phyloP scores from a whole-genome alignment of 2,113 vertebrate genomes.

The Pituophis catenifer region DNA sequence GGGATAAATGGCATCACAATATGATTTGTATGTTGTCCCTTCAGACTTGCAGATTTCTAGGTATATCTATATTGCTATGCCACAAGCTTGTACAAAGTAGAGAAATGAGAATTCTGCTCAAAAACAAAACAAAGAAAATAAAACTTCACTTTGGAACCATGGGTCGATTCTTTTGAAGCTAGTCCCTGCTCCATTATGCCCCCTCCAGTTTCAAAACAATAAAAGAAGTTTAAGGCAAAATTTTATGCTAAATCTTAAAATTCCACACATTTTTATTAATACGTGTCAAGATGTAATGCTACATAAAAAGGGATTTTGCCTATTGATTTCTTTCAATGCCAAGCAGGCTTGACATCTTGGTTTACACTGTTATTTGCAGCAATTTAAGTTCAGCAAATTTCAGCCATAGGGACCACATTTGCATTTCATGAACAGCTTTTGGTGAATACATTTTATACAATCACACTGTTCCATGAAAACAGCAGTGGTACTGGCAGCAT shows the following conservation, averaged over 20 bases:
- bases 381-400: slow-evolving; percentile 59
- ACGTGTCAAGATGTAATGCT: slow-evolving; percentile 31
- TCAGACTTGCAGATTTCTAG: slow-evolving; percentile 5
- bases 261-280: slow-evolving; percentile 31
- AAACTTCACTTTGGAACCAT: slow-evolving; percentile 5
- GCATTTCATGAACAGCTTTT: slow-evolving; percentile 59
- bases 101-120: background rate
- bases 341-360: slow-evolving; percentile 53
- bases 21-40: background rate
- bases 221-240: slow-evolving; percentile 27
- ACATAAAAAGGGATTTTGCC: slow-evolving; percentile 34
- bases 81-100: background rate
- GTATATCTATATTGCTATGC: background rate
- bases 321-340: slow-evolving; percentile 57
- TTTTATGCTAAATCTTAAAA: slow-evolving; percentile 43
- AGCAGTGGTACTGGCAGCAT: slow-evolving; percentile 52
- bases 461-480: slow-evolving; percentile 54
- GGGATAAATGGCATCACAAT: slow-evolving; percentile 6
- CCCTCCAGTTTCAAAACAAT: slow-evolving; percentile 19
- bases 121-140: background rate
- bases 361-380: slow-evolving; percentile 58
- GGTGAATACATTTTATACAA: slow-evolving; percentile 59
- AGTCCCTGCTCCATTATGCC: slow-evolving; percentile 15
- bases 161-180: slow-evolving; percentile 23
- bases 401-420: slow-evolving; percentile 66